Evolutionary conservation across 2,888 invertebrate genomes (phyloP), one percentile per base, ranked within the genome.

Genomic region (Apamea sordens): DNA sequence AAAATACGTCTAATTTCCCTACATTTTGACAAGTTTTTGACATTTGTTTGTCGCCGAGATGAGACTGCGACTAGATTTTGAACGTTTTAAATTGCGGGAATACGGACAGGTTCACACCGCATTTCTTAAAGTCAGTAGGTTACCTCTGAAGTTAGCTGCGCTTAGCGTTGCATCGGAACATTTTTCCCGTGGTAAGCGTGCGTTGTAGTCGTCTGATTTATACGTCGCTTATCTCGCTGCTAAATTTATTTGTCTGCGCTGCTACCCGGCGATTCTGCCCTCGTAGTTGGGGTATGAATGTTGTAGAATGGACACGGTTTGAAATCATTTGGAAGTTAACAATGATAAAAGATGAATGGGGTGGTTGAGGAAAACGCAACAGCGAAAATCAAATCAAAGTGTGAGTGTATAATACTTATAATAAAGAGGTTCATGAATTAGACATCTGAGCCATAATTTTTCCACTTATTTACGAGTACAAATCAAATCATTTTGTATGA

Each of bases 171-270:
- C 86, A 79, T 77, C 73, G 77, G 82, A 59, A 72, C 86, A 89
- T 91, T 93, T 94, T 94, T 93, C 91, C 89, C 89, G 91, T 90
- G 89, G 88, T 90, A 87, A 89, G 87, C 90, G 89, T 92, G 92
- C 90, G 91, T 89, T 90, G 91, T 89, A 88, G 84, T 89, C 84
- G 86, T 72, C 93, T 95, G 96, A 97, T 96, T 97, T 97, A 96
- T 96, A 92, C 92, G 90, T 90, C 95, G 96, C 96, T 96, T 96
- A 97, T 96, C 96, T 96, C 93, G 90, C 90, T 86, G 90, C 92
- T 93, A 94, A 95, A 97, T 97, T 97, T 97, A 96, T 97, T 95
- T 95, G 96, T 97, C 96, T 97, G 96, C 95, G 93, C 88, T 92
- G 72, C 93, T 93, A 92, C 93, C 93, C 92, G 90, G 93, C 93